A percentile compares a stretch with the other conserved stretches of the same genome.
These are phyloP conservation scores for Papilio glaucus DNA, from an alignment of 1,140 invertebrate genomes.

Conservation along the genomic window DNA sequence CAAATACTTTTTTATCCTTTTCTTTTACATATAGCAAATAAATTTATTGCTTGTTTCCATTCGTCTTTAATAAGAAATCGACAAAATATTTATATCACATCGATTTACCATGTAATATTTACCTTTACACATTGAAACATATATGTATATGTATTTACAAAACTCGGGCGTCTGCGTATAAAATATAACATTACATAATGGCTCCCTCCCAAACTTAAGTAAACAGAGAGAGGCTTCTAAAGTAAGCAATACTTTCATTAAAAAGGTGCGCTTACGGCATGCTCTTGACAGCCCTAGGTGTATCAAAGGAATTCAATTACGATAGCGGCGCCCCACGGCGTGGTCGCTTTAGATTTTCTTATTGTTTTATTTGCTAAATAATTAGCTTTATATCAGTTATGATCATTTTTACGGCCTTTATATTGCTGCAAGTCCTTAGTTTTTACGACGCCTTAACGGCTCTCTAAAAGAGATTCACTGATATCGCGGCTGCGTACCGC, in stretches of 20 bases:
- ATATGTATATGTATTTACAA: too few species aligned
- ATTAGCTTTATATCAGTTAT: conserved; percentile 24
- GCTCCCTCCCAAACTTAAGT: neutral
- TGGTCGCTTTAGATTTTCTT: neutral
- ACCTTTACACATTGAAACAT: too few species aligned
- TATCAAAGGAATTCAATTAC: conserved; percentile 24
- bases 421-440: conserved; percentile 16
- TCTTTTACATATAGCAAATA: too few species aligned
- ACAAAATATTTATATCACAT: too few species aligned
- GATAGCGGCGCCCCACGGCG: neutral
- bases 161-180: too few species aligned
- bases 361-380: conserved; percentile 30
- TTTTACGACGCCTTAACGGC: conserved; percentile 6
- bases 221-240: neutral
- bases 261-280: neutral
- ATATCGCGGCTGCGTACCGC: neutral
- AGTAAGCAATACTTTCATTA: conserved; percentile 8
- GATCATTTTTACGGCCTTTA: conserved; percentile 31
- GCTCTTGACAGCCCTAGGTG: conserved; percentile 18
- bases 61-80: too few species aligned
- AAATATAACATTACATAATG: neutral
- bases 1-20: too few species aligned
- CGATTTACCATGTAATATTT: too few species aligned
- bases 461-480: neutral
- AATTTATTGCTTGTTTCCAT: too few species aligned